phyloP scores from a whole-genome alignment of 2,797 vertebrate genomes.

The Coracias cyanogaster region DNA sequence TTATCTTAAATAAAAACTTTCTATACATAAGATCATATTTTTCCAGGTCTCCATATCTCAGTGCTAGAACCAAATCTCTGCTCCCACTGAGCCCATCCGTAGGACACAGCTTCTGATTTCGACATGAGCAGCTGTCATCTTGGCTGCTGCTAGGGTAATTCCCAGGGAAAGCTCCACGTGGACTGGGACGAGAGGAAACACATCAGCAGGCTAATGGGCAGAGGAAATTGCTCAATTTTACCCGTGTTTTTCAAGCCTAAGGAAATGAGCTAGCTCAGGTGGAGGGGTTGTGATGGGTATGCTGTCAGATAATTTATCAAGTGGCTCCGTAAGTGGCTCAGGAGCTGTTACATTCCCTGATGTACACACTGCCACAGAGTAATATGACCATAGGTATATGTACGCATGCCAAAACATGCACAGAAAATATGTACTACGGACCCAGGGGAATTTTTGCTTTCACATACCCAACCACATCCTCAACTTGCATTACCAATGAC shows the following conservation, averaged over 20 bases:
- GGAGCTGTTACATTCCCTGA: neutral
- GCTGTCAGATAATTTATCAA: neutral
- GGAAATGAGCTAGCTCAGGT: neutral
- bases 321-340: neutral
- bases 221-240: neutral
- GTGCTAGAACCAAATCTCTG: neutral
- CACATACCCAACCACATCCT: neutral
- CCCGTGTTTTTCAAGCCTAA: neutral
- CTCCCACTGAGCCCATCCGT: neutral
- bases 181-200: neutral
- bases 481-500: rapidly evolving
- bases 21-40: neutral
- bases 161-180: neutral
- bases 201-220: neutral
- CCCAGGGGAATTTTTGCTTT: neutral
- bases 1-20: neutral
- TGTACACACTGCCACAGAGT: rapidly evolving
- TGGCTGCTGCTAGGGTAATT: neutral
- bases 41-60: neutral
- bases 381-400: rapidly evolving
- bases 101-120: neutral
- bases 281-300: rapidly evolving
- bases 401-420: neutral
- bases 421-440: neutral
- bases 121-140: neutral